Base-by-base conservation (phyloP, 2,888 invertebrate species). In the Diploptera punctata region DNA sequence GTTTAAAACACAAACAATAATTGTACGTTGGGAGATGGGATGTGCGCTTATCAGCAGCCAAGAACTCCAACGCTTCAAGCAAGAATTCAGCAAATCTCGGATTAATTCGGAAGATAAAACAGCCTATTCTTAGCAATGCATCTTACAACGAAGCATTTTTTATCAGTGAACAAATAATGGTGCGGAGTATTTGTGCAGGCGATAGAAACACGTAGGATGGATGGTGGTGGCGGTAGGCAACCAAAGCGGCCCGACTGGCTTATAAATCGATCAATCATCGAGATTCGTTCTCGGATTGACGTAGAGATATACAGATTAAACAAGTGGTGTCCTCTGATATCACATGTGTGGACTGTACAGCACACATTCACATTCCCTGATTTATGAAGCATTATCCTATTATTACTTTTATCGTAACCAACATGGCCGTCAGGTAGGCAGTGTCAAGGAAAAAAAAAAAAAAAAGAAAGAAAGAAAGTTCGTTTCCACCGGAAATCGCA, bases 241-340 rank as follows among this genome's bases (percentile, higher is more conserved):
- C 44, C 47, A 65, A 65, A 65, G 47, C 26, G 65, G 29, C 1
- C 65, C 65, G 65, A 65, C 69, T 44, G 69, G 69, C 57, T 69
- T 61, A 44, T 60, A 69, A 69, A 60, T 24, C 71, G 61, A 72
- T 72, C 72, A 68, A 72, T 72, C 72, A 72, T 72, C 62, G 62
- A 72, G 67, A 72, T 72, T 67, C 68, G 31, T 49, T 49, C 67
- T 24, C 60, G 68, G 72, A 72, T 68, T 72, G 72, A 72, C 68
- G 61, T 44, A 13, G 21, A 60, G 69, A 69, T 69, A 69, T 60
- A 69, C 57, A 69, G 61, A 60, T 61, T 61, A 69, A 69, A 69
- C 69, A 69, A 57, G 57, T 31, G 57, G 29, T 29, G 31, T 26
- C 29, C 26, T 52, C 52, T 52, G 52, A 52, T 18, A 52, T 9